These are phyloP conservation scores for Anthopleura xanthogrammica DNA, from an alignment of 92 coral and sea anemone species.

Conservation along the genomic window DNA sequence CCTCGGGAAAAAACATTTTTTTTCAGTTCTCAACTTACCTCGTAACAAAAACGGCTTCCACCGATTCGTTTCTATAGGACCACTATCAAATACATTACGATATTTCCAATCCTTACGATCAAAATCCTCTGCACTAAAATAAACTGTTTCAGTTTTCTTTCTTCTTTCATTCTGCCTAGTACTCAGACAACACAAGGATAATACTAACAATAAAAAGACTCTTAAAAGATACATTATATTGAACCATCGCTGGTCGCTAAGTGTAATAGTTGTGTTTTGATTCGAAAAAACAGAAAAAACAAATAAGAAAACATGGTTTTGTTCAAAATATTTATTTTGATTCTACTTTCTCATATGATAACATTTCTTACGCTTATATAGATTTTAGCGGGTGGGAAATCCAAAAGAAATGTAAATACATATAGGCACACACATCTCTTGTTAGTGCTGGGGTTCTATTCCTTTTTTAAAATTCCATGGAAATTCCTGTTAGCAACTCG, in stretches of 20 bases:
- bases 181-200: background rate
- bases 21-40: background rate
- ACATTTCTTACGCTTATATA: background rate
- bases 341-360: background rate
- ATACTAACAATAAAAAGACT: background rate
- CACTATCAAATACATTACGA: slow-evolving; percentile 5
- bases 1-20: background rate
- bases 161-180: too few species aligned
- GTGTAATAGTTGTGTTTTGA: too few species aligned
- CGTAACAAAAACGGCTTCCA: too few species aligned
- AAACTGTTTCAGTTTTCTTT: background rate
- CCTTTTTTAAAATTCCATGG: too few species aligned
- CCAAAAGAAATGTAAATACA: background rate
- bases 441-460: background rate
- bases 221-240: background rate
- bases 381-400: background rate
- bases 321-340: too few species aligned
- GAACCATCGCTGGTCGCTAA: too few species aligned
- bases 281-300: too few species aligned
- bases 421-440: background rate
- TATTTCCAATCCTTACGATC: slow-evolving; percentile 3
- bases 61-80: background rate
- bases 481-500: too few species aligned
- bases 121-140: slow-evolving; percentile 16
- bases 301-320: too few species aligned